These are phyloP conservation scores for Astyanax mexicanus DNA, from an alignment of 2,797 vertebrate species.

Conservation along the genomic window DNA sequence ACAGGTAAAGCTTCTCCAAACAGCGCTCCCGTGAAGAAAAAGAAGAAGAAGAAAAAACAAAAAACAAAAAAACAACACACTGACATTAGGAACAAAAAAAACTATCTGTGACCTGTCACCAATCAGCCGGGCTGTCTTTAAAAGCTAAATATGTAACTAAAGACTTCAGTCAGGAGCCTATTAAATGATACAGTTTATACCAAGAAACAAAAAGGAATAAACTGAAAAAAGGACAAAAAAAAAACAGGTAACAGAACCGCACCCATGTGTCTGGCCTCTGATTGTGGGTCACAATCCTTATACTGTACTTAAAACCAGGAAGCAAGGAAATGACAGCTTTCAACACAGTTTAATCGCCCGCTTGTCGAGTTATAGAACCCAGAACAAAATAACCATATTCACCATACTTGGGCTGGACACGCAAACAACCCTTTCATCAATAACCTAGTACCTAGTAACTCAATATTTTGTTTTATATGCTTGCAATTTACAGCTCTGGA, in stretches of 20 bases:
- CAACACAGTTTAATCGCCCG: constrained; percentile 10
- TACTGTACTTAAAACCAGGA: constrained; percentile 20
- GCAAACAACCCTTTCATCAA: too few species aligned
- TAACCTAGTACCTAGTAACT: too few species aligned
- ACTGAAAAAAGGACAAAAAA: constrained; percentile 27
- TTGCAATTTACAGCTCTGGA: too few species aligned
- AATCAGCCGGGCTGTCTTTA: constrained; percentile 6
- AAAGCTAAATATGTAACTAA: constrained; percentile 15
- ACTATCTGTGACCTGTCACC: constrained; percentile 1
- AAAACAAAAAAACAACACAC: constrained; percentile 37
- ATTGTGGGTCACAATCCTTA: background rate
- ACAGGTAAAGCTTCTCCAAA: constrained; percentile 46
- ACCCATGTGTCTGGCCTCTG: constrained; percentile 14
- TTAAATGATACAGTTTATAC: background rate
- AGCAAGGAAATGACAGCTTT: constrained; percentile 27
- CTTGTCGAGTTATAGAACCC: constrained; percentile 13
- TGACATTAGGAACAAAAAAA: constrained; percentile 7
- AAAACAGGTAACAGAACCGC: constrained; percentile 30
- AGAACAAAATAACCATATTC: too few species aligned
- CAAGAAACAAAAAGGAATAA: constrained; percentile 33
- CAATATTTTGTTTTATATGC: too few species aligned
- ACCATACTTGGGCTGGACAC: too few species aligned
- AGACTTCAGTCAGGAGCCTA: constrained; percentile 1
- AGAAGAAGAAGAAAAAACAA: constrained; percentile 8
- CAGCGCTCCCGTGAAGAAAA: constrained; percentile 38